Percentiles rank a stretch among this genome's conserved stretches.
Conservation (phyloP, 2,888 invertebrate genomes). For the Acholoe squamosa region DNA sequence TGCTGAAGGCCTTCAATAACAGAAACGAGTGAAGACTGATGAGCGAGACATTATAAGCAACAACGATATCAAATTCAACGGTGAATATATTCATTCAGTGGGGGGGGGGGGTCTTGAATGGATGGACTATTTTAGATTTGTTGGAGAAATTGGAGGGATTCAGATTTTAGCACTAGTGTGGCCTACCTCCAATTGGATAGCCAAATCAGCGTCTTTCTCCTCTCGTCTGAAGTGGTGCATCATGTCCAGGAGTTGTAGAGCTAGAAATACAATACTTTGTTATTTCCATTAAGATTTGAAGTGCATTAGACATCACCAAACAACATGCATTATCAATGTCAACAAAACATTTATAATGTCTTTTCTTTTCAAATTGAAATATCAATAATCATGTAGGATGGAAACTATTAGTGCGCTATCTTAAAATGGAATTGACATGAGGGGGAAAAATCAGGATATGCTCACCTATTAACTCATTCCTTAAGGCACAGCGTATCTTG, state of each 20-base stretch:
- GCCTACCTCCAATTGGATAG: slow-evolving; percentile 77
- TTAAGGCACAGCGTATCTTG: slow-evolving; percentile 77
- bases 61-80: background rate
- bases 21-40: background rate
- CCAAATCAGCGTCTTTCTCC: slow-evolving; percentile 77
- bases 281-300: background rate
- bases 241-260: slow-evolving; percentile 70
- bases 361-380: no score
- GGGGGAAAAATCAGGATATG: no score
- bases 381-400: no score
- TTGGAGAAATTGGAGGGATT: background rate
- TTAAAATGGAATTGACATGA: no score
- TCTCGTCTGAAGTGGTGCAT: slow-evolving; percentile 75
- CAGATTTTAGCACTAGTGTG: background rate
- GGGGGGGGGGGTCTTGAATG: no score
- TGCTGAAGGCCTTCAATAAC: slow-evolving; percentile 72
- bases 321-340: background rate
- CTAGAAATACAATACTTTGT: background rate
- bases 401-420: no score
- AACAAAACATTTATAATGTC: no score
- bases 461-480: slow-evolving; percentile 83
- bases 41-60: background rate
- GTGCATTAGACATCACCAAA: background rate
- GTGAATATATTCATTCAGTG: no score
- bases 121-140: no score